A percentile compares a stretch with the other conserved stretches of the same genome.
phyloP scores from a whole-genome alignment of 2,113 vertebrate species.

The Aspidoscelis tigris region DNA sequence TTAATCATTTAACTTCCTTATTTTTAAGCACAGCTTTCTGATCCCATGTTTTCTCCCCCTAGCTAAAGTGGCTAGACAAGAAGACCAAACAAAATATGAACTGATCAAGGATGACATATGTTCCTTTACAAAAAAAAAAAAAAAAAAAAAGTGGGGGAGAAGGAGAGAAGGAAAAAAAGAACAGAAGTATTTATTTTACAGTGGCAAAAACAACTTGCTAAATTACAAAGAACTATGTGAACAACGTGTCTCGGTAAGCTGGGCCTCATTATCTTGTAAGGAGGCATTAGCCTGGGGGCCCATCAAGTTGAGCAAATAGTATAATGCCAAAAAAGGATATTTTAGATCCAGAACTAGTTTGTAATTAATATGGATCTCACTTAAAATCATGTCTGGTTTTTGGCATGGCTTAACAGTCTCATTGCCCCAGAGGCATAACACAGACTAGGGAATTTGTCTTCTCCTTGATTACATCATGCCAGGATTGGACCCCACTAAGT shows the following conservation, averaged over 20 bases:
- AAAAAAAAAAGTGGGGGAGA: too few species aligned
- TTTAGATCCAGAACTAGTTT: background rate
- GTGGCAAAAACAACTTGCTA: constrained; percentile 50
- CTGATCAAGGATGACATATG: constrained; percentile 70
- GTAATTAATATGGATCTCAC: background rate
- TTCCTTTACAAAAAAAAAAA: constrained; percentile 22
- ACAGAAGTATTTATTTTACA: background rate
- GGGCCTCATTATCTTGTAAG: background rate
- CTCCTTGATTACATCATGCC: background rate
- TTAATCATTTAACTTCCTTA: constrained; percentile 49
- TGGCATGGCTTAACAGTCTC: background rate
- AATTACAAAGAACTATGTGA: constrained; percentile 10
- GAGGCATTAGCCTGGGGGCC: background rate
- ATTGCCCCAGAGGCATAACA: background rate
- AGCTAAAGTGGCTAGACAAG: constrained; percentile 62
- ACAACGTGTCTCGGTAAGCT: background rate
- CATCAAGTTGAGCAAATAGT: background rate
- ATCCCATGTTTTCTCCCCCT: constrained; percentile 64
- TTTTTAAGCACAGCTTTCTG: constrained; percentile 49
- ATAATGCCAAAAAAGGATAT: background rate
- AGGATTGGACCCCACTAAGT: background rate
- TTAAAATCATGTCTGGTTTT: constrained; percentile 1
- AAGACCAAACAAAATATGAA: constrained; percentile 64
- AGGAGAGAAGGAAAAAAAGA: background rate
- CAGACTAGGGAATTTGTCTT: background rate